Conservation (phyloP, 2,797 vertebrate genomes). For the Acipenser ruthenus region DNA sequence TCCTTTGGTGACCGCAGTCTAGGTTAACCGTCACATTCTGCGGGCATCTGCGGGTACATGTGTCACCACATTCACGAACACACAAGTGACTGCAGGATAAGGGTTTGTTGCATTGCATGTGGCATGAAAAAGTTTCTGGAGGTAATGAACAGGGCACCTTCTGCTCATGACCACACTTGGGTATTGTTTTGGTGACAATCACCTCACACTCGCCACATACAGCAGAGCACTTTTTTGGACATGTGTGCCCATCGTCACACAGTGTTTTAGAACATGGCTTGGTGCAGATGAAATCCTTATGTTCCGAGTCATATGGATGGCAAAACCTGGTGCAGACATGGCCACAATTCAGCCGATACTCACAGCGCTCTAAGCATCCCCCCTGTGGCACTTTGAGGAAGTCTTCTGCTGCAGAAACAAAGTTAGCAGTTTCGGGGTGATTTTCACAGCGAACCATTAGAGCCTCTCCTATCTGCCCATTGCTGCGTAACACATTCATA, state of each 20-base stretch:
- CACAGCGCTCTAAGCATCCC: conserved; percentile 23
- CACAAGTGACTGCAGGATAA: conserved; percentile 25
- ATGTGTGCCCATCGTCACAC: conserved; percentile 19
- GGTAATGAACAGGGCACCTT: conserved; percentile 15
- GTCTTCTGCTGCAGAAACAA: conserved; percentile 20
- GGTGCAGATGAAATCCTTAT: conserved; percentile 12
- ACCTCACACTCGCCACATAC: conserved; percentile 16
- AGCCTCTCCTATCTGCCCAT: conserved; percentile 13
- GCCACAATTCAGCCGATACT: conserved; percentile 19
- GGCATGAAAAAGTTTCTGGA: conserved; percentile 6
- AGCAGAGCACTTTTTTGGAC: conserved; percentile 9
- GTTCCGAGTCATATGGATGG: conserved; percentile 24
- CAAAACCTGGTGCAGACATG: conserved; percentile 24
- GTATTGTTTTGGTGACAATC: conserved; percentile 16
- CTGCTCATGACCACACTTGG: conserved; percentile 23
- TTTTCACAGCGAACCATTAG: conserved; percentile 25
- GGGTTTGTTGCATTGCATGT: conserved; percentile 14
- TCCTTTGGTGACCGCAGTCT: conserved; percentile 23
- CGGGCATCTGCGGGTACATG: conserved; percentile 18
- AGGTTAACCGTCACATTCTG: conserved; percentile 13
- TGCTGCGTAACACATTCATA: conserved; percentile 14
- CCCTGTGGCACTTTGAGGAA: conserved; percentile 21
- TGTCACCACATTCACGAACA: conserved; percentile 9
- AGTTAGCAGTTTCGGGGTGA: conserved; percentile 15
- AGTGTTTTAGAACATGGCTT: conserved; percentile 11